Evolutionary conservation across 2,113 vertebrate species (phyloP), one percentile per base, ranked within the genome.

Genomic region (Orientallactaga bullata): DNA sequence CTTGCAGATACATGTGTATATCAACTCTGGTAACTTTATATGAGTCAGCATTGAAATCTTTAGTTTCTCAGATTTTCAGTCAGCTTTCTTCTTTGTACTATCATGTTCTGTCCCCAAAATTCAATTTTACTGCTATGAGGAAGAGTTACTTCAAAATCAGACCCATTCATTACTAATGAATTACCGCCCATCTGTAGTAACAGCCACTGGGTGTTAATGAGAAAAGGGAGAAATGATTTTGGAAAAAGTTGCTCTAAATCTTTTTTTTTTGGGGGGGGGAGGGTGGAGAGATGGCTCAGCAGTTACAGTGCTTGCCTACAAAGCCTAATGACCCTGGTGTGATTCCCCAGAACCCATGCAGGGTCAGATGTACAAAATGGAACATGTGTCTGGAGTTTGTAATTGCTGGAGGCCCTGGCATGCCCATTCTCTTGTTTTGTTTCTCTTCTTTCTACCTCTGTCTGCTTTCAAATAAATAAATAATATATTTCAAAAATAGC

Each of bases 201-300:
- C 35, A 81, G 51, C 35, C 72, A 1, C 89, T 91, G 35, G 10
- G 90, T 87, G 35, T 42, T 90, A 91, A 95, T 93, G 92, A 93
- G 84, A 77, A 95, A 89, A 96, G 51, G 51, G 94, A 80, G 94
- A 96, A 95, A 65, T 78, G 65, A 39, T 91, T 89, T 89, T 89
- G 37, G 32, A 69, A 94, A 94, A 95, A 74, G 15, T 87, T 82
- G 20, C 5, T 42, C 63, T 85, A 79, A 91, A 80, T 85, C 58
- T 96, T 94, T 93, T 13, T 55, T 12, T 55, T 55, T 51, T 7
- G 51, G 51, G 51, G 12, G 51, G 51, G 51, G 55, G 55, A 11
- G 55, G 15, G 2, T 55, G 55, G 55, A 16, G 55, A 55, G 12
- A 47, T 47, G 42, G 42, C 42, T 47, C 42, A 47, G 42, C 42